Evolutionary conservation across 1,140 invertebrate genomes (phyloP).

Genomic region (Neodiprion fabricii): DNA sequence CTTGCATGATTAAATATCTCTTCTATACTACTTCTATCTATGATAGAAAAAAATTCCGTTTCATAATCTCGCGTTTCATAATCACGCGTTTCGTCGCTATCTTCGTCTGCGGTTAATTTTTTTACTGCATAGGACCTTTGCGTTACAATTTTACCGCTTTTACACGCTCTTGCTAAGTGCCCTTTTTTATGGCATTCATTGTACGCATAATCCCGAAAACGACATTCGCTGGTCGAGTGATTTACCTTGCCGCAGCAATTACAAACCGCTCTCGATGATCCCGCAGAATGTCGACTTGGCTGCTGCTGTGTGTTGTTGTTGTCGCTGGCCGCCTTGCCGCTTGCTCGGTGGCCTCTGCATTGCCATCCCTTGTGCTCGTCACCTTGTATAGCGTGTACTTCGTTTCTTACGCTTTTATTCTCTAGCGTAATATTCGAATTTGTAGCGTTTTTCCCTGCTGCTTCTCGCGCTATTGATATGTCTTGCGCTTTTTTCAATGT

Average conservation of each 20-base stretch:
- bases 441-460: constrained; percentile 16
- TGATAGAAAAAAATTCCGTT: background rate
- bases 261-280: constrained; percentile 7
- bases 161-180: constrained; percentile 18
- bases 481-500: constrained; percentile 18
- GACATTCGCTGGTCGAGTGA: constrained; percentile 25
- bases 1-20: background rate
- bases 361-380: background rate
- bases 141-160: no score
- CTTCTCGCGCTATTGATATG: constrained; percentile 17
- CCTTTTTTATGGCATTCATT: constrained; percentile 27
- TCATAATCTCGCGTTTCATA: background rate
- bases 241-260: constrained; percentile 27
- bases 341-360: background rate
- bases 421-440: constrained; percentile 11
- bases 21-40: background rate
- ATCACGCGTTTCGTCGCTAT: background rate
- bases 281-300: no score
- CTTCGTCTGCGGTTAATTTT: constrained; percentile 20
- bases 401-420: constrained; percentile 8
- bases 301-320: constrained; percentile 13
- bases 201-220: constrained; percentile 27
- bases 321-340: constrained; percentile 1
- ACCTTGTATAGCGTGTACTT: constrained; percentile 9
- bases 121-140: background rate